Evolutionary conservation across 2,797 vertebrate genomes (phyloP), one percentile per base, ranked within the genome.

Genomic region (Sebastes taczanowskii): DNA sequence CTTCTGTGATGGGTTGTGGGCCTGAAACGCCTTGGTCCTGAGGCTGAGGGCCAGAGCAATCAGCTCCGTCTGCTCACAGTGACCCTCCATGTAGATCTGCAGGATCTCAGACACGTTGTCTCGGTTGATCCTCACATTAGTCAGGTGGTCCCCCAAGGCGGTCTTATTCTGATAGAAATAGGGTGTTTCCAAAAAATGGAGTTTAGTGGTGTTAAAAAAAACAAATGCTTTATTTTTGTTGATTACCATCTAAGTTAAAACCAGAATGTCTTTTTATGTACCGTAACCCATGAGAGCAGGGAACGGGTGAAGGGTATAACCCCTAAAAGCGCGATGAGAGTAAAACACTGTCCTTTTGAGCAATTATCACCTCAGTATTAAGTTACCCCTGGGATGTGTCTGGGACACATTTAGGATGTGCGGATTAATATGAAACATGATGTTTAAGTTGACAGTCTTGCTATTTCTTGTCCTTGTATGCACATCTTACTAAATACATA

Each of bases 71-170:
- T 90, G 96, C 73, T 96, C 97, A 90, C 95, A 96, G 64, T 98
- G 97, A 62, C 94, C 95, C 81, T 97, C 97, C 98, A 99, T 97
- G 94, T 97, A 98, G 83, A 99, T 97, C 87, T 97, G 98, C 87
- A 99, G 95, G 91, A 98, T 96, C 96, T 99, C 98, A 0, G 98
- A 99, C 71, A 97, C 97, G 20, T 98, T 99, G 93, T 98, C 97
- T 76, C 95, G 90, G 94, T 97, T 98, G 91, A 99, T 95, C 67
- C 95, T 95, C 86, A 99, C 95, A 56, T 97, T 97, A 75, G 96
- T 95, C 85, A 99, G 91, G 84, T 97, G 97, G 55, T 98, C 97
- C 53, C 98, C 98, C 77, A 99, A 95, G 85, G 96, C 93, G 8
- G 97, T 99, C 95, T 98, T 98, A 75, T 93, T 96, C 98, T 99